Evolutionary conservation across 2,888 invertebrate species (phyloP).

Genomic region (Electrophaes corylata): DNA sequence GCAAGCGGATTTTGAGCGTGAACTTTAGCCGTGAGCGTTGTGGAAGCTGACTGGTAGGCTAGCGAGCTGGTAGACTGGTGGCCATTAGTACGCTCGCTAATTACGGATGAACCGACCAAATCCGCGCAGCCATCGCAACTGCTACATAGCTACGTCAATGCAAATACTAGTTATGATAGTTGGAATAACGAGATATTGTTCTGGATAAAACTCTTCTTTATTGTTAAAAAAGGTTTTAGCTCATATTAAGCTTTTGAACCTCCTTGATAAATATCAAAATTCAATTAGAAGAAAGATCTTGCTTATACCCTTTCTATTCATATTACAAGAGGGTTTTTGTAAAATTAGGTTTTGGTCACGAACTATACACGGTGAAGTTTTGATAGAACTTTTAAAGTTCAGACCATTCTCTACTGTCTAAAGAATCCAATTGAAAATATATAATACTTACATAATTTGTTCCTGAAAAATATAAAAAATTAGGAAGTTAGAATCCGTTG

Average conservation of each 20-base stretch:
- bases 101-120: slow-evolving; percentile 61
- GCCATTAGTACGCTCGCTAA: slow-evolving; percentile 67
- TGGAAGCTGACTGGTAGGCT: slow-evolving; percentile 37
- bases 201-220: slow-evolving; percentile 3
- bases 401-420: no score
- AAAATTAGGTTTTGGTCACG: no score
- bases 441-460: no score
- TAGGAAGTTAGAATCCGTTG: no score
- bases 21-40: slow-evolving; percentile 49
- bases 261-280: no score
- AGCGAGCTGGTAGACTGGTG: slow-evolving; percentile 44
- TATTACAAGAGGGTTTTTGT: no score
- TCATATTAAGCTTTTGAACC: background rate
- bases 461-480: no score
- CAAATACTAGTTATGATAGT: slow-evolving; percentile 27
- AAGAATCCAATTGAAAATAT: no score
- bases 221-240: background rate
- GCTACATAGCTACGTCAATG: slow-evolving; percentile 34
- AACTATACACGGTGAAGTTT: no score
- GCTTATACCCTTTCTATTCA: no score
- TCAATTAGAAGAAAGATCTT: no score
- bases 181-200: slow-evolving; percentile 22
- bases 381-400: no score
- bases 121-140: slow-evolving; percentile 38
- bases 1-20: slow-evolving; percentile 46